Evolutionary conservation across 2,113 vertebrate species (phyloP).

Genomic region (Psittacula cyanocephala): DNA sequence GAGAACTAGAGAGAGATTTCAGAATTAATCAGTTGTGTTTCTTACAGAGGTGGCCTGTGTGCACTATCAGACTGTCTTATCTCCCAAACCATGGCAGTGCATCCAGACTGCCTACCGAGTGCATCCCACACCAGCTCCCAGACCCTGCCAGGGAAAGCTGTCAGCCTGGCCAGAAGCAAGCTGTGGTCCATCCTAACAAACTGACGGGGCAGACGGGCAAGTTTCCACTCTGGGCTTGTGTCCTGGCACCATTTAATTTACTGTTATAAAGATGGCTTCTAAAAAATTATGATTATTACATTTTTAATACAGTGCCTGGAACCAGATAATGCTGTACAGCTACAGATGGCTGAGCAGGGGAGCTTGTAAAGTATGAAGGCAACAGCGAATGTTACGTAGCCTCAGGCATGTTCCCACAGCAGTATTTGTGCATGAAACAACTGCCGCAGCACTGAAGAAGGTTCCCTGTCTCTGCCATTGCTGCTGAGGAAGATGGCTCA

Average conservation of each 20-base stretch:
- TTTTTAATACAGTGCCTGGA: background rate
- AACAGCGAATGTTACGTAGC: background rate
- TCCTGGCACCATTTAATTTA: background rate
- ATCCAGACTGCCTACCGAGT: accelerated
- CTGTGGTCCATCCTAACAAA: background rate
- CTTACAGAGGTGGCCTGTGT: background rate
- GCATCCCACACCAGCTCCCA: background rate
- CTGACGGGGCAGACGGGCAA: accelerated
- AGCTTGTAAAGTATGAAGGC: background rate
- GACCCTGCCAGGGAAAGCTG: background rate
- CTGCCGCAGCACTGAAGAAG: background rate
- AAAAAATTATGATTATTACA: background rate
- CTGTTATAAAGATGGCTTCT: background rate
- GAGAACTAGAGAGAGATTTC: background rate
- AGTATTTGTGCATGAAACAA: background rate
- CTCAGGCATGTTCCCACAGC: background rate
- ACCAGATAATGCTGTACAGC: background rate
- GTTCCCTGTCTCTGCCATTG: background rate
- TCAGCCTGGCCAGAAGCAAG: background rate
- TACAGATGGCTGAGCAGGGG: background rate
- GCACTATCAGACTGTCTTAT: background rate
- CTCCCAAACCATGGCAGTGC: background rate
- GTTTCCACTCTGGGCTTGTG: background rate
- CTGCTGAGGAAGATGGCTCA: background rate
- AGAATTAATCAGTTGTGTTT: background rate